Evolutionary conservation across 1,140 invertebrate species (phyloP).

Genomic region (Heliothis virescens): DNA sequence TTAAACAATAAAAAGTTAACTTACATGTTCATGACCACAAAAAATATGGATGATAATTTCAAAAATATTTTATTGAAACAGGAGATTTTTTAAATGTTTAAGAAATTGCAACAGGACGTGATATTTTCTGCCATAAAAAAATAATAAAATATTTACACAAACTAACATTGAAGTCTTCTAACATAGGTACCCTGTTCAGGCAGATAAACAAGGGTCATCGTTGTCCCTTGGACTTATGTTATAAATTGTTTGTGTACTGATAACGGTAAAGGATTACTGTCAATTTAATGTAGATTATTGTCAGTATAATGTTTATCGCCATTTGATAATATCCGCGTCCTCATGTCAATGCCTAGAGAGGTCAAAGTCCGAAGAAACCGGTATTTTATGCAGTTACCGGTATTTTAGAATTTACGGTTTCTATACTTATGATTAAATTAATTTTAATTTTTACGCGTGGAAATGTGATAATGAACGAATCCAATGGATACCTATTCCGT

Average conservation of each 20-base stretch:
- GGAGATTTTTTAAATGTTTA: too few relatives aligned
- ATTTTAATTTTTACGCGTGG: background rate
- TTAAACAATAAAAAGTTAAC: too few relatives aligned
- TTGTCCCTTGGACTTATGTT: slow-evolving; percentile 1
- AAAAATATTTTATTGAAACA: too few relatives aligned
- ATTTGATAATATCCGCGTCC: slow-evolving; percentile 22
- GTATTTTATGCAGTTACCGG: slow-evolving; percentile 26
- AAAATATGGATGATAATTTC: too few relatives aligned
- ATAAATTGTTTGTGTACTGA: slow-evolving; percentile 9
- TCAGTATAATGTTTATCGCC: slow-evolving; percentile 7
- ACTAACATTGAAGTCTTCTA: too few relatives aligned
- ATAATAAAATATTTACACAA: too few relatives aligned
- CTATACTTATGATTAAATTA: background rate
- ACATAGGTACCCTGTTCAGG: too few relatives aligned
- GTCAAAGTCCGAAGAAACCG: slow-evolving; percentile 30
- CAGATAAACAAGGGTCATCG: background rate
- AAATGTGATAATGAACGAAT: too few relatives aligned
- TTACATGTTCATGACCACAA: too few relatives aligned
- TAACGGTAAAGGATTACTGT: background rate
- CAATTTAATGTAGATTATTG: slow-evolving; percentile 14
- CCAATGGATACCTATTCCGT: too few relatives aligned
- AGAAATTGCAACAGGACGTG: too few relatives aligned
- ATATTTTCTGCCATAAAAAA: too few relatives aligned
- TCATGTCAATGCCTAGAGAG: slow-evolving; percentile 15
- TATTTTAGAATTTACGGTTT: slow-evolving; percentile 28